Evolutionary conservation across 1,140 invertebrate species (phyloP).

Genomic region (Brachionus sp.): DNA sequence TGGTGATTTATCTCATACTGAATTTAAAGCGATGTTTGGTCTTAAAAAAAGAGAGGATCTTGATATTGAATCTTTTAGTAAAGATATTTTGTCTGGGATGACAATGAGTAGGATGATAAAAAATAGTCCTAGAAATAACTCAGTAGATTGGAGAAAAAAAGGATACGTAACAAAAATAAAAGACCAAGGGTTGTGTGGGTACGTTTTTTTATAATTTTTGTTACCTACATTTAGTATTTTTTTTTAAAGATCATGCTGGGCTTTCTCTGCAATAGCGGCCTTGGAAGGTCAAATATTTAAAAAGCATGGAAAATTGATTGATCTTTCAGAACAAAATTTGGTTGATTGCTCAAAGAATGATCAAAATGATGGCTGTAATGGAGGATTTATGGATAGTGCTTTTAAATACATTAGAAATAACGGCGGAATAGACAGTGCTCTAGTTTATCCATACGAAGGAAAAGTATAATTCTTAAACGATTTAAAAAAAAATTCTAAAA

Average conservation of each 20-base stretch:
- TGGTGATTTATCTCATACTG: conserved; percentile 31
- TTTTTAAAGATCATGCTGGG: conserved; percentile 14
- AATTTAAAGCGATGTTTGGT: not conserved
- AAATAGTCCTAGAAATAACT: not conserved
- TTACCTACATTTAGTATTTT: not conserved
- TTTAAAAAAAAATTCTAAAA: not conserved
- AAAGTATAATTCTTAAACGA: conserved; percentile 1
- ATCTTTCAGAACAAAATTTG: conserved; percentile 92
- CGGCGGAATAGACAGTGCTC: conserved; percentile 58
- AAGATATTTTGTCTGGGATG: not conserved
- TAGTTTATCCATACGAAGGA: conserved; percentile 52
- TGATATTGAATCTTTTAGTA: not conserved
- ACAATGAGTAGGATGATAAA: not conserved
- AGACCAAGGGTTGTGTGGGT: conserved; percentile 29
- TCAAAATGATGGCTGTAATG: conserved; percentile 48
- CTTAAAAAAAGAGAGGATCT: not conserved
- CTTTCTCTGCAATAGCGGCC: conserved; percentile 66
- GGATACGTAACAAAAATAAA: conserved; percentile 18
- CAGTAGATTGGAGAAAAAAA: conserved; percentile 40
- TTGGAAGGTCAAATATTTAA: conserved; percentile 92
- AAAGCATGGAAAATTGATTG: conserved; percentile 75
- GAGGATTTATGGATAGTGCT: conserved; percentile 56
- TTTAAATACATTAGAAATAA: conserved; percentile 58
- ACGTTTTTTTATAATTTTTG: not conserved
- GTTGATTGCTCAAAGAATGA: conserved; percentile 77